These are phyloP conservation scores for Epistrophe grossulariae DNA, from an alignment of 2,888 invertebrate species.

Conservation along the genomic window DNA sequence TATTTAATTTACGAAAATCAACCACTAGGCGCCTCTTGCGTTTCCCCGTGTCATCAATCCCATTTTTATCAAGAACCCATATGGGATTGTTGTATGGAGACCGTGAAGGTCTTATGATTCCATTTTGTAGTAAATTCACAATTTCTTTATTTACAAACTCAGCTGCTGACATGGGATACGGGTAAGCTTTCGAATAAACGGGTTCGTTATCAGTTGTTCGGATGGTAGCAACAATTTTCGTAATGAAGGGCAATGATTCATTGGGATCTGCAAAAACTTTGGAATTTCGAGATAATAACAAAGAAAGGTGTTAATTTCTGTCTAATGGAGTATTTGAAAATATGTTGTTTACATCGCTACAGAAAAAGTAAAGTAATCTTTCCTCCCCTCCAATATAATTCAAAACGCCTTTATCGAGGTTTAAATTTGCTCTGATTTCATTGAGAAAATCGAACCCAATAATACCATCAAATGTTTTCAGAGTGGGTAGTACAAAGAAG, in stretches of 20 bases:
- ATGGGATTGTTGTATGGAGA: constrained; percentile 60
- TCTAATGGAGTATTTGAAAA: background rate
- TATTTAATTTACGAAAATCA: constrained; percentile 49
- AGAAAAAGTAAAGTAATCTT: constrained; percentile 21
- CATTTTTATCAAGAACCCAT: constrained; percentile 57
- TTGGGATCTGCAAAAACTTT: constrained; percentile 51
- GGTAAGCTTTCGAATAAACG: constrained; percentile 55
- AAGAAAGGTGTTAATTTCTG: background rate
- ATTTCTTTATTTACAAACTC: constrained; percentile 58
- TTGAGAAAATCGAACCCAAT: constrained; percentile 66
- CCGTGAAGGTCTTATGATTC: constrained; percentile 43
- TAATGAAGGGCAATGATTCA: constrained; percentile 4
- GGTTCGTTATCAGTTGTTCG: constrained; percentile 39
- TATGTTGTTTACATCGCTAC: constrained; percentile 19
- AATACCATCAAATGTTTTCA: constrained; percentile 65
- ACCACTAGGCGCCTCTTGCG: constrained; percentile 46
- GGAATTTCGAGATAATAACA: background rate
- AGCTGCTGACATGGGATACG: constrained; percentile 65
- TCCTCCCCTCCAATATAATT: constrained; percentile 25
- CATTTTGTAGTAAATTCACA: constrained; percentile 35
- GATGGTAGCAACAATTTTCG: constrained; percentile 25
- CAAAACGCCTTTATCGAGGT: constrained; percentile 48
- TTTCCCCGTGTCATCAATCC: constrained; percentile 28
- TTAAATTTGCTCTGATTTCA: constrained; percentile 48
- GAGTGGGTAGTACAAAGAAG: constrained; percentile 60